A percentile compares a stretch with the other conserved stretches of the same genome.
phyloP scores from a whole-genome alignment of 2,888 invertebrate species.

The Scrobipalpa atriplicella region DNA sequence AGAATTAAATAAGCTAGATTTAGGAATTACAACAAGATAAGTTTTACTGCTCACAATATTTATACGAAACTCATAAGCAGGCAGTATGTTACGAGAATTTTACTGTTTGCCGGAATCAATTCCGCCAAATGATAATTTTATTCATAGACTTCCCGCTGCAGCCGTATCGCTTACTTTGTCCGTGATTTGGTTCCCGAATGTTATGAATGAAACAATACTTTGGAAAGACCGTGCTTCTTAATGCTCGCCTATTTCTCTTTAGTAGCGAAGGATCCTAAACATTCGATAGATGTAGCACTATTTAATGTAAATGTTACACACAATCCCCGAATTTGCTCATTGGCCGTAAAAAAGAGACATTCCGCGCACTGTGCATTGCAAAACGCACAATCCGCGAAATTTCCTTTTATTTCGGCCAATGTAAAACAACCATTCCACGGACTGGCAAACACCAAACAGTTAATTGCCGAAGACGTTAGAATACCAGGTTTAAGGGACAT shows the following conservation, averaged over 20 bases:
- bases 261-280: not conserved
- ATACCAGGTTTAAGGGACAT: no score
- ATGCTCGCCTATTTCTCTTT: slow-evolving; percentile 6
- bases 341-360: no score
- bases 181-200: slow-evolving; percentile 75
- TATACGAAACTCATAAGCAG: slow-evolving; percentile 56
- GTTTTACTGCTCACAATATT: not conserved
- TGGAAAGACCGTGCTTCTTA: slow-evolving; percentile 13
- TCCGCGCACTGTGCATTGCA: no score
- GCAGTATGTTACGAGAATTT: slow-evolving; percentile 66
- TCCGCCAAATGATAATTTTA: slow-evolving; percentile 81
- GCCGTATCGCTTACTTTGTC: slow-evolving; percentile 79
- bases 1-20: no score
- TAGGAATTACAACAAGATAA: no score
- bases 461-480: no score
- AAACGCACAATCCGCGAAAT: no score
- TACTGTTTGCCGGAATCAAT: slow-evolving; percentile 76
- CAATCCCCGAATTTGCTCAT: no score
- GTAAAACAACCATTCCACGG: no score
- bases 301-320: no score
- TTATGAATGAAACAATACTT: slow-evolving; percentile 62
- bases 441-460: no score
- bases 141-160: slow-evolving; percentile 80
- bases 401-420: no score
- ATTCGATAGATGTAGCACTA: not conserved